A percentile compares a stretch with the other conserved stretches of the same genome.
Evolutionary conservation across 2,113 vertebrate species (phyloP).

Genomic region (Madoqua kirkii): DNA sequence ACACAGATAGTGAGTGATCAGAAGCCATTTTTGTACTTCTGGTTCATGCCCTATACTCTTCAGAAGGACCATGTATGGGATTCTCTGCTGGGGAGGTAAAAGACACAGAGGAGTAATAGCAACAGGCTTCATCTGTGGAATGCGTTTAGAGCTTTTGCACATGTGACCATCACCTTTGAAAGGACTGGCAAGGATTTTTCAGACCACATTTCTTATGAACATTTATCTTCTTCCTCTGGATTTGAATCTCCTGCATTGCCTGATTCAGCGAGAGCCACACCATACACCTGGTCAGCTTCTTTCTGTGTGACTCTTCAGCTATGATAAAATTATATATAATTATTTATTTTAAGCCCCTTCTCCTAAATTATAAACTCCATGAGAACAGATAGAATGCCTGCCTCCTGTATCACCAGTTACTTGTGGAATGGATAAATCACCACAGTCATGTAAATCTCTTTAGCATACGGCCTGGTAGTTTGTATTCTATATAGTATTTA

Average conservation of each 20-base stretch:
- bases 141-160: neutral
- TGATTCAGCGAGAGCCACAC: neutral
- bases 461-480: neutral
- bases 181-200: neutral
- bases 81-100: neutral
- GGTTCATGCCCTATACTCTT: neutral
- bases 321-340: neutral
- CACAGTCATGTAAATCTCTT: neutral
- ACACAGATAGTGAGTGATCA: neutral
- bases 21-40: neutral
- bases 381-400: neutral
- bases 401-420: neutral
- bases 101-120: neutral
- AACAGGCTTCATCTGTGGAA: neutral
- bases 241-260: neutral
- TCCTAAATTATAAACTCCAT: neutral
- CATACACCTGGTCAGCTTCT: neutral
- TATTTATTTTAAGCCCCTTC: neutral
- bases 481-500: neutral
- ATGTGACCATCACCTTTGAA: neutral
- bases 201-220: neutral
- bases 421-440: neutral
- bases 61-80: neutral
- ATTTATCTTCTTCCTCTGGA: neutral
- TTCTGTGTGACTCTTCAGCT: neutral